Evolutionary conservation across 1,140 invertebrate genomes (phyloP), one percentile per base, ranked within the genome.

Genomic region (Uloborus diversus): DNA sequence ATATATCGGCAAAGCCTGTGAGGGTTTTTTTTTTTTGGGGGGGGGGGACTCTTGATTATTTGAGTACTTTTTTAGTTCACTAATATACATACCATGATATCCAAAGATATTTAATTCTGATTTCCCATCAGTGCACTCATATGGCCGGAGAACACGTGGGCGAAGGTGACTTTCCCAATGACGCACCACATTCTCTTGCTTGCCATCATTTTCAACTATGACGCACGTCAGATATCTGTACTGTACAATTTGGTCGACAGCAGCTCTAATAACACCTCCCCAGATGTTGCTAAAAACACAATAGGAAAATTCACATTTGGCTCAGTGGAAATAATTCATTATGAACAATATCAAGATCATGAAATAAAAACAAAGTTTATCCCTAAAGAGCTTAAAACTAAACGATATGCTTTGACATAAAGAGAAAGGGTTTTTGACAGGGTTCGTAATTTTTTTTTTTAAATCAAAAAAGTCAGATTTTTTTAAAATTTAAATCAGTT

Each of bases 81-180:
- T n/a, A n/a, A n/a, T n/a, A n/a, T n/a, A n/a, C n/a, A n/a, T 86
- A 90, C 89, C 84, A 73, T 87, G 81, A 47, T 28, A 69, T 28
- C 83, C 83, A 73, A 83, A 83, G 7, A 70, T 49, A 53, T 79
- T 80, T 14, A 80, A 25, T 13, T 80, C 57, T n/a, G 57, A 32
- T 69, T 82, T 81, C 2, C 62, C 37, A 53, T 78, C 70, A 51
- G 70, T 53, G 32, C 56, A 13, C 25, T 83, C 64, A 14, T 70
- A 86, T 78, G 86, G 87, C 80, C 85, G 86, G 69, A 93, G 90
- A 27, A 85, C 73, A 66, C 94, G 87, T 42, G 94, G 92, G 66
- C 88, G 87, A 71, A 94, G 87, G 84, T 94, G 91, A 9, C 94
- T 94, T 87, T 97, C 95, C 95, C 94, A 96, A 82, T 89, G 89